phyloP scores from a whole-genome alignment of 1,140 invertebrate genomes.

The Polypedilum vanderplanki region DNA sequence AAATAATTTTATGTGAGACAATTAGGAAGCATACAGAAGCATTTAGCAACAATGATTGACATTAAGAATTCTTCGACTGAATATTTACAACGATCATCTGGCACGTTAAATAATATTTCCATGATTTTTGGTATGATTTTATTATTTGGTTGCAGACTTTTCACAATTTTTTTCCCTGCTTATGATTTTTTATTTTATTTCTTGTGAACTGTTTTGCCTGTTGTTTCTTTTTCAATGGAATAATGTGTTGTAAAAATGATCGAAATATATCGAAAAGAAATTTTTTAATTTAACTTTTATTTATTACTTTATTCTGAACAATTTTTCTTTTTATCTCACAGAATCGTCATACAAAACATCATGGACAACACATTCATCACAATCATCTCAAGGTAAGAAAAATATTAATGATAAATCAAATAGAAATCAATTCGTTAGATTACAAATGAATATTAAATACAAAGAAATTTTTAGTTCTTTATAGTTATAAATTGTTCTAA shows the following conservation, averaged over 20 bases:
- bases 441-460: too few relatives aligned
- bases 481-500: too few relatives aligned
- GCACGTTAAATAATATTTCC: slow-evolving; percentile 27
- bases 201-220: neutral
- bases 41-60: slow-evolving; percentile 23
- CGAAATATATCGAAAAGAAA: too few relatives aligned
- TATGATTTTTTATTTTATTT: neutral
- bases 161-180: neutral
- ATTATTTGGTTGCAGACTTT: neutral
- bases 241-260: neutral
- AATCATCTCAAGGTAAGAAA: slow-evolving; percentile 52
- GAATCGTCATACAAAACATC: slow-evolving; percentile 64
- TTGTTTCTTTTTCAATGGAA: slow-evolving; percentile 2
- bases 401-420: too few relatives aligned
- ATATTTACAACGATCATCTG: slow-evolving; percentile 15
- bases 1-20: neutral
- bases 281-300: too few relatives aligned
- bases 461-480: too few relatives aligned
- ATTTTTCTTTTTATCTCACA: slow-evolving; percentile 44
- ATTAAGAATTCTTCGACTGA: slow-evolving; percentile 24
- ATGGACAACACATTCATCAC: slow-evolving; percentile 58
- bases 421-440: too few relatives aligned
- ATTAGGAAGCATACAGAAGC: neutral
- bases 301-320: neutral
- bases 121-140: slow-evolving; percentile 18